Evolutionary conservation across 2,888 invertebrate species (phyloP), one percentile per base, ranked within the genome.

Genomic region (Coecobrya sp.): DNA sequence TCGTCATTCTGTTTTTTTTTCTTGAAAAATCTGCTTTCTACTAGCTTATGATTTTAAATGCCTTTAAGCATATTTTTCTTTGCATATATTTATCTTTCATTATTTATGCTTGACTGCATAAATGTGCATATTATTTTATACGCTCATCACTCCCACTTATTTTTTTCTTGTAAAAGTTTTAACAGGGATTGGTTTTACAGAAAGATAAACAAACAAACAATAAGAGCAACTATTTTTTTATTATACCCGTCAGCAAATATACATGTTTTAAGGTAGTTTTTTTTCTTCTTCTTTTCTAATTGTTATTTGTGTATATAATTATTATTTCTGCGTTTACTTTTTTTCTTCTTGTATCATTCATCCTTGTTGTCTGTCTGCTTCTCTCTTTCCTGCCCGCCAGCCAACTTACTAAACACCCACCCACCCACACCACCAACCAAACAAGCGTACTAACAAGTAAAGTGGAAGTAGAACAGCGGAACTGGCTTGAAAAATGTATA

Each of bases 401-500:
- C 59, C 59, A 59, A 36, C 36, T n/a, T n/a, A n/a, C n/a, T n/a
- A n/a, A n/a, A n/a, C 36, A 36, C 36, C 36, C 36, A 4, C 5
- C 59, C 59, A 59, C 19, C 7, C 5, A 59, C 7, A 59, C 16
- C 59, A 19, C 1, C 19, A 59, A 19, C 11, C n/a, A 55, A 11
- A n/a, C 55, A 10, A 16, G 2, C 13, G 59, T 19, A 36, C 3
- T 36, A 36, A 36, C 3, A 4, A 36, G n/a, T 59, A 19, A 65
- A 27, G 68, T 68, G 68, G 30, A 68, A 68, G 68, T 68, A 27
- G 68, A 5, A n/a, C 68, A 68, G 68, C 68, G 68, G 68, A 68
- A 68, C 68, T 68, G 3, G 68, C 4, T 68, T 68, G 36, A 59
- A 59, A 19, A 13, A 36, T 36, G 36, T 36, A 36, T 36, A 7